phyloP scores from a whole-genome alignment of 1,140 invertebrate species.

The Charaxes varanes region DNA sequence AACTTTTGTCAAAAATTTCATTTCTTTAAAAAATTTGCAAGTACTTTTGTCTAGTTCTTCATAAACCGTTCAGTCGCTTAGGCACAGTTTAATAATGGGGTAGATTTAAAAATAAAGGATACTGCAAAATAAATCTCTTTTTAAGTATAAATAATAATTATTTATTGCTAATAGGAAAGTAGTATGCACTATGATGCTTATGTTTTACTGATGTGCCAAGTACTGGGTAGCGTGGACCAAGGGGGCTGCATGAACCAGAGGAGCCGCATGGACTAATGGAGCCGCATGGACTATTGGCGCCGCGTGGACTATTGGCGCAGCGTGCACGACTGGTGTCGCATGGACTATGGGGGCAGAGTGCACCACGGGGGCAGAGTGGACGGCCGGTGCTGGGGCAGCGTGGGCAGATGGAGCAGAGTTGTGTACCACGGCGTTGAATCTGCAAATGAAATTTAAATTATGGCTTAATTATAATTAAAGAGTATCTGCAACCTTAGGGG shows the following conservation, averaged over 20 bases:
- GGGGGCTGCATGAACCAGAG: constrained; percentile 18
- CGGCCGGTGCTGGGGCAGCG: constrained; percentile 35
- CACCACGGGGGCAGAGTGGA: constrained; percentile 31
- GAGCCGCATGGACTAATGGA: too few relatives aligned
- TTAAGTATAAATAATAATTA: constrained; percentile 32
- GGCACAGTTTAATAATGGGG: too few relatives aligned
- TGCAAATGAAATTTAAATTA: constrained; percentile 27
- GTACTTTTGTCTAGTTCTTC: neutral
- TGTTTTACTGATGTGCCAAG: constrained; percentile 23
- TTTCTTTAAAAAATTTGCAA: too few relatives aligned
- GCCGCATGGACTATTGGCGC: constrained; percentile 22
- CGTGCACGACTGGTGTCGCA: constrained; percentile 20
- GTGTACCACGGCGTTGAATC: constrained; percentile 60
- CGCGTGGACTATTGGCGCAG: constrained; percentile 22
- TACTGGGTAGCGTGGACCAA: constrained; percentile 28
- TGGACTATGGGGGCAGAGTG: constrained; percentile 28
- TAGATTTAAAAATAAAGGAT: too few relatives aligned
- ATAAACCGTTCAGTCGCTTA: too few relatives aligned
- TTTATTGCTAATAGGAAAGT: constrained; percentile 34
- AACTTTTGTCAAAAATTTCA: too few relatives aligned
- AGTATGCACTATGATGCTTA: too few relatives aligned
- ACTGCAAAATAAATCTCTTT: too few relatives aligned
- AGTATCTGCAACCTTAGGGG: too few relatives aligned
- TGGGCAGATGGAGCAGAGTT: constrained; percentile 49
- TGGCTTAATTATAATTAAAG: too few relatives aligned